Conservation (phyloP, 2,888 invertebrate species). For the Blastobasis adustella region DNA sequence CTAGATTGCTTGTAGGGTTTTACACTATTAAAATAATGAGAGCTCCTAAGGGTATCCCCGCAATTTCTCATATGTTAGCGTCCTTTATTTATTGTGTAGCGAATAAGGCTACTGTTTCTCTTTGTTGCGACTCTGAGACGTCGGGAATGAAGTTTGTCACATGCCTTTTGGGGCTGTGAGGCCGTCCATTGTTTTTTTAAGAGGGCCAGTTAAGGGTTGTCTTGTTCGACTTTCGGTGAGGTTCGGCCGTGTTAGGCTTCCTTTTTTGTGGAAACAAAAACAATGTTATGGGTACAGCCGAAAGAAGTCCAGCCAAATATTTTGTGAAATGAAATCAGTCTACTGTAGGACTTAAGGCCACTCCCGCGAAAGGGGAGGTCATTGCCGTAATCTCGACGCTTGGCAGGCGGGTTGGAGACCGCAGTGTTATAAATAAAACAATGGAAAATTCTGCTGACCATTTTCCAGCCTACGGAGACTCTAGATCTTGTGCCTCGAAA, state of each 20-base stretch:
- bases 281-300: too few relatives aligned
- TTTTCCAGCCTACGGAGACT: too few relatives aligned
- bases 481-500: too few relatives aligned
- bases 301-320: too few relatives aligned
- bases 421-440: too few relatives aligned
- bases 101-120: conserved; percentile 58
- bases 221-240: neutral
- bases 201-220: neutral
- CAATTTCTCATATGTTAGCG: conserved; percentile 65
- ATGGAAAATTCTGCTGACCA: too few relatives aligned
- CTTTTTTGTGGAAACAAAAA: neutral
- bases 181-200: conserved; percentile 2
- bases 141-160: conserved; percentile 28
- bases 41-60: conserved; percentile 58
- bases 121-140: conserved; percentile 29
- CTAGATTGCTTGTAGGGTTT: conserved; percentile 18
- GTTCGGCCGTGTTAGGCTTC: neutral
- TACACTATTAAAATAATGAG: conserved; percentile 68
- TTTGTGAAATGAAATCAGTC: too few relatives aligned
- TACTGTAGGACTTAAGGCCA: too few relatives aligned
- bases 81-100: conserved; percentile 61
- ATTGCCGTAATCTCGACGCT: too few relatives aligned
- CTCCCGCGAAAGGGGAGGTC: too few relatives aligned
- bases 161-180: conserved; percentile 11
- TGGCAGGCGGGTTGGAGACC: too few relatives aligned